Evolutionary conservation across 2,888 invertebrate species (phyloP).

Genomic region (Julus scandinavius): DNA sequence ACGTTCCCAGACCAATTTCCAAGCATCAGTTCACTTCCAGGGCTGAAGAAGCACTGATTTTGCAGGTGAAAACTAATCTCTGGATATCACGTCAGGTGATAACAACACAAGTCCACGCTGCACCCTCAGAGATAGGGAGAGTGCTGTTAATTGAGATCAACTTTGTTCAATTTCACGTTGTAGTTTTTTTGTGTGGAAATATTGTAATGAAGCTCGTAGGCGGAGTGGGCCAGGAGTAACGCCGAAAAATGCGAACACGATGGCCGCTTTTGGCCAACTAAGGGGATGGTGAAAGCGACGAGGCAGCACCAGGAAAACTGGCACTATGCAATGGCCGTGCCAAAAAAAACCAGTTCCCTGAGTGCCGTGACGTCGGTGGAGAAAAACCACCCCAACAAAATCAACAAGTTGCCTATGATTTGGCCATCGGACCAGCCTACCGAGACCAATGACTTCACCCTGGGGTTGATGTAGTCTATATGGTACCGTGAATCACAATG

Average conservation of each 20-base stretch:
- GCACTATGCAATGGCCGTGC: not conserved
- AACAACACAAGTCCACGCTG: not conserved
- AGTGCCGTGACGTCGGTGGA: slow-evolving; percentile 8
- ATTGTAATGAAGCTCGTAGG: not conserved
- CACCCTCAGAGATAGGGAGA: not conserved
- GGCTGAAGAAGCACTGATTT: not conserved
- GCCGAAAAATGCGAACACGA: not conserved
- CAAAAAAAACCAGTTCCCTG: slow-evolving; percentile 25
- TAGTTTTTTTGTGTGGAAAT: no score
- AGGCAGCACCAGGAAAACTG: not conserved
- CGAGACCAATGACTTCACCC: slow-evolving; percentile 24
- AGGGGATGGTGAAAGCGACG: not conserved
- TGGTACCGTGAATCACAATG: not conserved
- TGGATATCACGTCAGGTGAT: not conserved
- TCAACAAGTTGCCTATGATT: not conserved
- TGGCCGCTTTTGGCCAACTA: slow-evolving; percentile 28
- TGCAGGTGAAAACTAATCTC: not conserved
- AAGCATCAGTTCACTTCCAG: not conserved
- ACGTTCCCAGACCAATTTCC: not conserved
- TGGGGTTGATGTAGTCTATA: slow-evolving; percentile 17
- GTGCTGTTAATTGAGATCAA: not conserved
- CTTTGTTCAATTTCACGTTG: not conserved
- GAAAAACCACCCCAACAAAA: not conserved
- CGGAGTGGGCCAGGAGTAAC: slow-evolving; percentile 28
- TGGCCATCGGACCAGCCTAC: not conserved